Percentiles rank a stretch among this genome's conserved stretches.
phyloP scores from a whole-genome alignment of 1,140 invertebrate species.

The Ganaspis sp. region DNA sequence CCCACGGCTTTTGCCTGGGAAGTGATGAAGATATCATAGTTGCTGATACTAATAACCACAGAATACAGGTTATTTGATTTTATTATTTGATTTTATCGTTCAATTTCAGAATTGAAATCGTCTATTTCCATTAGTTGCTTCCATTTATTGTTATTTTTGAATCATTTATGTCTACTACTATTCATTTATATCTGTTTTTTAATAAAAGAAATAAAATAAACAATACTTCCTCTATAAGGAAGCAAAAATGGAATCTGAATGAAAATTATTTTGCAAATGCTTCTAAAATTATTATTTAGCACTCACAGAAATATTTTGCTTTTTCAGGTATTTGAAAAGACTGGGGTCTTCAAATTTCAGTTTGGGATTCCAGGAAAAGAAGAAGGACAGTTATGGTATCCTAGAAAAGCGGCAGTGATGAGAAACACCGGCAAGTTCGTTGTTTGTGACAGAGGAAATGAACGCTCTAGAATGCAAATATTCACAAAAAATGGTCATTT shows the following conservation, averaged over 20 bases:
- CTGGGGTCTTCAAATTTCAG: constrained; percentile 90
- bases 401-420: constrained; percentile 95
- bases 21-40: constrained; percentile 96
- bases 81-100: too few species aligned
- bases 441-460: constrained; percentile 96
- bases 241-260: too few species aligned
- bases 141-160: too few species aligned
- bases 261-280: too few species aligned
- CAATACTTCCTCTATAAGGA: too few species aligned
- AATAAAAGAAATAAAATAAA: too few species aligned
- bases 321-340: constrained; percentile 90
- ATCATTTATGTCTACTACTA: too few species aligned
- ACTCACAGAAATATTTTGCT: constrained; percentile 19
- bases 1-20: constrained; percentile 97
- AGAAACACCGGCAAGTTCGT: constrained; percentile 92
- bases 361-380: constrained; percentile 94
- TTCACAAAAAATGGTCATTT: constrained; percentile 92
- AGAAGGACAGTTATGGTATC: constrained; percentile 97
- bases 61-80: constrained; percentile 94
- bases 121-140: too few species aligned
- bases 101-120: too few species aligned
- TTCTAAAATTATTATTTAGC: constrained; percentile 33
- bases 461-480: constrained; percentile 97
- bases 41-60: constrained; percentile 97
- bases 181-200: too few species aligned